Evolutionary conservation across 2,888 invertebrate genomes (phyloP).

Genomic region (Lepeophtheirus nordmannii): DNA sequence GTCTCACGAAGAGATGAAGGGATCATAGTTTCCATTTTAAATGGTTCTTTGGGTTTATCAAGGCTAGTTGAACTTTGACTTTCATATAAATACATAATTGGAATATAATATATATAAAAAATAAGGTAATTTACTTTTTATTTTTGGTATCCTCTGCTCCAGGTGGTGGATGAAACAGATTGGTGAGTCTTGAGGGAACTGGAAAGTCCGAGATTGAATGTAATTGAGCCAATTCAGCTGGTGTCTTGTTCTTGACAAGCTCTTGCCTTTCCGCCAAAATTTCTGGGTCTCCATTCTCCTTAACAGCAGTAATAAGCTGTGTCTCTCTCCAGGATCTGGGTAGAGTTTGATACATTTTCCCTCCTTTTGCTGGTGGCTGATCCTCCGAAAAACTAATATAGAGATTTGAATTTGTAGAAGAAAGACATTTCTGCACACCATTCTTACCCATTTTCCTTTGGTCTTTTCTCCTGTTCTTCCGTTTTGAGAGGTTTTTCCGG

Average conservation of each 20-base stretch:
- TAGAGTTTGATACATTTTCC: conserved; percentile 9
- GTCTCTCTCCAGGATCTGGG: conserved; percentile 19
- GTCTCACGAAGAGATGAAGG: background rate
- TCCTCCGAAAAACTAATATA: background rate
- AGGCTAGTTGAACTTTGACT: conserved; percentile 11
- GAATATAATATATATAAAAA: background rate
- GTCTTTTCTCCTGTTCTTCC: background rate
- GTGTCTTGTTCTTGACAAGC: conserved; percentile 11
- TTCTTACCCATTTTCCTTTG: background rate
- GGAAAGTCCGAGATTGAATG: conserved; percentile 21
- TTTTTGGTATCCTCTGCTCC: background rate
- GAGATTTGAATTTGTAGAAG: no score
- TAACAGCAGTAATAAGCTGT: conserved; percentile 8
- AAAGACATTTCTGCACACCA: no score
- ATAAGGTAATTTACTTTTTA: background rate
- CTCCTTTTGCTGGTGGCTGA: background rate
- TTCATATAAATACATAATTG: background rate
- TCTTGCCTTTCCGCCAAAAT: background rate
- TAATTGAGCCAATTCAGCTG: conserved; percentile 14
- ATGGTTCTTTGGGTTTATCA: conserved; percentile 3
- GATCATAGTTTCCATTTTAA: background rate
- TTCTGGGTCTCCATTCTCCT: background rate
- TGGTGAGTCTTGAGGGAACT: conserved; percentile 16
- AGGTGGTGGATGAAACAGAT: background rate
- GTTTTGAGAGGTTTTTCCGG: background rate